phyloP scores from a whole-genome alignment of 2,113 vertebrate species.

The Poicephalus gulielmi region DNA sequence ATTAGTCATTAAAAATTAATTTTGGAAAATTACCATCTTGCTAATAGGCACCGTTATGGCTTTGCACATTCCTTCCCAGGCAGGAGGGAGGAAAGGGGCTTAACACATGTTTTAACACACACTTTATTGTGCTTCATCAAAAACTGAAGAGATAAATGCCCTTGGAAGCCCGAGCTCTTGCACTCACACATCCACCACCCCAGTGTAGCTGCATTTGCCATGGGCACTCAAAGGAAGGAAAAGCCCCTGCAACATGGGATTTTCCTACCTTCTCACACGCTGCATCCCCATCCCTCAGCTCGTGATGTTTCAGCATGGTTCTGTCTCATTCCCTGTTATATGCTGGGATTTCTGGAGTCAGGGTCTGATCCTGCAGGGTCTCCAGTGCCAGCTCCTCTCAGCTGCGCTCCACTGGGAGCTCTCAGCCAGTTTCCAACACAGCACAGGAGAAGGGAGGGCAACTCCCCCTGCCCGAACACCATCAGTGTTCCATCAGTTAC shows the following conservation, averaged over 20 bases:
- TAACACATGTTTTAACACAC: background rate
- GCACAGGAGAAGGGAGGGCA: fast-evolving
- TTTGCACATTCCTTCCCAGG: background rate
- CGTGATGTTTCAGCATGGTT: fast-evolving
- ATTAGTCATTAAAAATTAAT: constrained; percentile 68
- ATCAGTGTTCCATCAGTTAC: background rate
- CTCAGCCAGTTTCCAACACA: fast-evolving
- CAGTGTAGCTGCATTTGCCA: fast-evolving
- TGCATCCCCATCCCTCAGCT: background rate
- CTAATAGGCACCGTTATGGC: background rate
- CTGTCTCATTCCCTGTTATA: fast-evolving
- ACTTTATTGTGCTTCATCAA: background rate
- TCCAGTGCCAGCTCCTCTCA: fast-evolving
- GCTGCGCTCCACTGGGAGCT: background rate
- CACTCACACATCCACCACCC: background rate
- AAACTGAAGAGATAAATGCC: background rate
- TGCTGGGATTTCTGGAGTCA: fast-evolving
- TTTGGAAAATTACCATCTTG: constrained; percentile 50
- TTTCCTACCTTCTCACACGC: background rate
- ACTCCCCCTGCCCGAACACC: background rate
- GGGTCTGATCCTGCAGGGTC: background rate
- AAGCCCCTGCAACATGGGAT: fast-evolving
- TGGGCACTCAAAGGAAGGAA: background rate
- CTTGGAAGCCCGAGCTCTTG: background rate
- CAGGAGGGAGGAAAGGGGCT: background rate